Evolutionary conservation across 1,140 invertebrate species (phyloP).

Genomic region (Macrotrachela quadricornifera): DNA sequence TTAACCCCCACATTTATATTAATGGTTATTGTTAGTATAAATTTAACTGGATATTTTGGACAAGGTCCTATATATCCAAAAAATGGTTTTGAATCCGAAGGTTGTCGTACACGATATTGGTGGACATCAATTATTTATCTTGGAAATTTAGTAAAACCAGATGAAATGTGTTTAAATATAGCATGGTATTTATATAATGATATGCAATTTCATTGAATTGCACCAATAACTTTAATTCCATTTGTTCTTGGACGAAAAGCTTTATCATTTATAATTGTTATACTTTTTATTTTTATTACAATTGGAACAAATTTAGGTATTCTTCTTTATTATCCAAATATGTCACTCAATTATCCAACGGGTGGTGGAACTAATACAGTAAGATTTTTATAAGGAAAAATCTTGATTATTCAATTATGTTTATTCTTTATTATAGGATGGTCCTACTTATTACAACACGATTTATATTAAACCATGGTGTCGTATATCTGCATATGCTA

Average conservation of each 20-base stretch:
- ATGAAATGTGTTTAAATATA: slow-evolving; percentile 40
- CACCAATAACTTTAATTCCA: slow-evolving; percentile 37
- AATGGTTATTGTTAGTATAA: slow-evolving; percentile 1
- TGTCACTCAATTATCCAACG: too few species aligned
- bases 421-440: too few species aligned
- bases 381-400: too few species aligned
- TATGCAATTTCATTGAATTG: slow-evolving; percentile 49
- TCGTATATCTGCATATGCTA: slow-evolving; percentile 32
- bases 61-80: not conserved
- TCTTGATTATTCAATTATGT: too few species aligned
- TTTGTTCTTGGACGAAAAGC: slow-evolving; percentile 7
- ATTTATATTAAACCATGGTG: slow-evolving; percentile 52
- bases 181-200: slow-evolving; percentile 60
- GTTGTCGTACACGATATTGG: not conserved
- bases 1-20: slow-evolving; percentile 1
- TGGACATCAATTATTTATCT: slow-evolving; percentile 50
- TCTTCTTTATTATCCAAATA: too few species aligned
- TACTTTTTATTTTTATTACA: too few species aligned
- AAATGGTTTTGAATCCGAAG: not conserved
- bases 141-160: slow-evolving; percentile 51
- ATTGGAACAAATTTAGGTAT: too few species aligned
- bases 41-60: not conserved
- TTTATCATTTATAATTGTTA: not conserved
- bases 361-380: too few species aligned
- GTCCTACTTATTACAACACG: slow-evolving; percentile 30